Conservation (phyloP, 1,140 invertebrate genomes). For the Carposina sasakii region DNA sequence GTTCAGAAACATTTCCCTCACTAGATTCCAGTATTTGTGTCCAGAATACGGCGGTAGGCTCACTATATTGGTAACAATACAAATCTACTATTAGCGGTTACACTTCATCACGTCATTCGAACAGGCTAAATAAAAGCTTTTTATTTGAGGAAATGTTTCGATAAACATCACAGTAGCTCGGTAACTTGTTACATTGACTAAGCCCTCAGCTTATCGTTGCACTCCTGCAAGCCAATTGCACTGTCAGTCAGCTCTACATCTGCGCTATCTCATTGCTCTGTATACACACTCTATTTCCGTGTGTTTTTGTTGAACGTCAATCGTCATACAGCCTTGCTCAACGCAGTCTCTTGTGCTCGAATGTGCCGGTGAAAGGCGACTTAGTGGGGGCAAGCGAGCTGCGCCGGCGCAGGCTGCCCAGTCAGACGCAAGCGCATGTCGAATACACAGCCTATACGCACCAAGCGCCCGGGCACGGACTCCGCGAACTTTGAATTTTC, state of each 20-base stretch:
- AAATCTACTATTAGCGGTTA: too few relatives aligned
- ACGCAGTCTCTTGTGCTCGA: constrained; percentile 54
- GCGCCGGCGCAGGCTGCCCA: constrained; percentile 18
- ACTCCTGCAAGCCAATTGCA: too few relatives aligned
- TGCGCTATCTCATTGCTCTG: neutral
- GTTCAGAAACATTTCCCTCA: too few relatives aligned
- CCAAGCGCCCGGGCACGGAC: too few relatives aligned
- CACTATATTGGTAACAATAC: too few relatives aligned
- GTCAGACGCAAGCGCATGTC: constrained; percentile 38
- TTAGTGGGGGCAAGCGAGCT: constrained; percentile 42
- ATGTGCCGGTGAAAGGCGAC: constrained; percentile 66
- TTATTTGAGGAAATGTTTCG: neutral
- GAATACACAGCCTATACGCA: too few relatives aligned
- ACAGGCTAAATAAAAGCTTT: neutral
- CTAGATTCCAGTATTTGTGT: too few relatives aligned
- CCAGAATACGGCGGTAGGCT: too few relatives aligned
- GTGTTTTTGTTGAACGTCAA: constrained; percentile 64
- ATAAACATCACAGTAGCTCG: neutral
- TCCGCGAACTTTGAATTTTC: too few relatives aligned
- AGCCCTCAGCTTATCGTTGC: neutral
- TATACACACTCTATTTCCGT: neutral
- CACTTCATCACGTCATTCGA: too few relatives aligned
- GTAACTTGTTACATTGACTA: neutral
- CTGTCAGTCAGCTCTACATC: too few relatives aligned
- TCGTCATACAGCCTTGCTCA: constrained; percentile 66